These are phyloP conservation scores for Euwallacea fornicatus DNA, from an alignment of 1,140 invertebrate species.

Conservation along the genomic window DNA sequence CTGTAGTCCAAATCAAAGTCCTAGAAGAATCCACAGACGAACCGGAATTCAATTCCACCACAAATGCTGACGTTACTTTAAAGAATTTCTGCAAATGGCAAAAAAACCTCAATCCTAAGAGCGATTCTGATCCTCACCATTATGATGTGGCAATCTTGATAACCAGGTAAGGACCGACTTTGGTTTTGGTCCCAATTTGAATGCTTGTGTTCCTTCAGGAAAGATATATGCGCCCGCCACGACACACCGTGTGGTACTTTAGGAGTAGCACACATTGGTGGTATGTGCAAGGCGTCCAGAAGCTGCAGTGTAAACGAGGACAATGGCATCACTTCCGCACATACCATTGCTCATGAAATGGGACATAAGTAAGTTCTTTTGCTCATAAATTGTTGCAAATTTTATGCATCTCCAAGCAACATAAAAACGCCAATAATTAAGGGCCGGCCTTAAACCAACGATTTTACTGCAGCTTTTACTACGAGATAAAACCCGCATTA, in stretches of 20 bases:
- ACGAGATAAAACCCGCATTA: not conserved
- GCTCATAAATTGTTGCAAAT: not conserved
- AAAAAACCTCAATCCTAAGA: constrained; percentile 71
- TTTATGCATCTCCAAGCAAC: not conserved
- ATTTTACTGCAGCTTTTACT: constrained; percentile 8
- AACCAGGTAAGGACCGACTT: constrained; percentile 55
- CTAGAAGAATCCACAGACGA: constrained; percentile 69
- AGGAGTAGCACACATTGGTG: constrained; percentile 85
- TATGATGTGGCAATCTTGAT: constrained; percentile 92
- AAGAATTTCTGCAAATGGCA: constrained; percentile 89
- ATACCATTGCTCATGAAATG: constrained; percentile 91
- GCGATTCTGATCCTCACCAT: constrained; percentile 83
- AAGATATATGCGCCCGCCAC: constrained; percentile 81
- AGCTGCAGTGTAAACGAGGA: constrained; percentile 92
- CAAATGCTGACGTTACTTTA: constrained; percentile 80
- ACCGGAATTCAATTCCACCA: constrained; percentile 72
- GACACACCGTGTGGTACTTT: constrained; percentile 80
- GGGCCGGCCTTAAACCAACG: constrained; percentile 4
- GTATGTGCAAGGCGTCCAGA: constrained; percentile 85
- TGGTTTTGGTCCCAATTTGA: not conserved
- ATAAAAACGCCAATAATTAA: constrained; percentile 1
- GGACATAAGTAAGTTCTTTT: constrained; percentile 81
- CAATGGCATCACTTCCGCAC: constrained; percentile 86
- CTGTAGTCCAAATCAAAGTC: constrained; percentile 80
- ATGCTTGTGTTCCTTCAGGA: constrained; percentile 55